Conservation (phyloP, 2,113 vertebrate species). For the Melanotaenia duboulayi region DNA sequence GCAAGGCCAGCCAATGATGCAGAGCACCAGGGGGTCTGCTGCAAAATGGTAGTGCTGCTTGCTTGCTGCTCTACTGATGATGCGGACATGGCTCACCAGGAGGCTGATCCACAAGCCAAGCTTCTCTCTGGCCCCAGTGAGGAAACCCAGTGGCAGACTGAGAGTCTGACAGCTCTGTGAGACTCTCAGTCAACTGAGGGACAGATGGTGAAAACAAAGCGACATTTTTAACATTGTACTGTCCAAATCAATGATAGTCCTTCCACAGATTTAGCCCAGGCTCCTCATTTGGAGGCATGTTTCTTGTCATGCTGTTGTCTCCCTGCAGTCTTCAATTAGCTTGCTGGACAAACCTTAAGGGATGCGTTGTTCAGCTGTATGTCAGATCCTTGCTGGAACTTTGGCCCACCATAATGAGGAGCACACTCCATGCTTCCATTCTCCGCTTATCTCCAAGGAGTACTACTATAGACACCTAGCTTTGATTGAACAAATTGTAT, state of each 20-base stretch:
- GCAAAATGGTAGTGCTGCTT: conserved; percentile 35
- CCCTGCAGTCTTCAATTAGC: conserved; percentile 48
- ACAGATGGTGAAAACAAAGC: conserved; percentile 27
- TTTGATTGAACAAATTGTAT: conserved; percentile 23
- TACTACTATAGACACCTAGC: neutral
- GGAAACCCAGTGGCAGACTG: conserved; percentile 18
- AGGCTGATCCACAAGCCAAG: conserved; percentile 43
- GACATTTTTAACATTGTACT: conserved; percentile 12
- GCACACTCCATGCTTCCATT: conserved; percentile 11
- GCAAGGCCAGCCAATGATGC: conserved; percentile 31
- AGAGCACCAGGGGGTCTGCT: conserved; percentile 44
- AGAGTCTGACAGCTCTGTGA: conserved; percentile 38
- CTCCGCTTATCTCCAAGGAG: conserved; percentile 31
- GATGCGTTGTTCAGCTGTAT: conserved; percentile 31
- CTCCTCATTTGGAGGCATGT: conserved; percentile 20
- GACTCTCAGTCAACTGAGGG: conserved; percentile 20
- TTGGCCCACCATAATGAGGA: conserved; percentile 16
- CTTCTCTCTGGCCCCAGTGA: conserved; percentile 26
- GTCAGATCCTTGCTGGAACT: conserved; percentile 27
- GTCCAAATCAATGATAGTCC: conserved; percentile 17
- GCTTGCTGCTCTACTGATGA: conserved; percentile 45
- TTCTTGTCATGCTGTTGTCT: conserved; percentile 44
- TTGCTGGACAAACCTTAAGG: conserved; percentile 13
- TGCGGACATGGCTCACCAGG: conserved; percentile 50
- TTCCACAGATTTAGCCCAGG: conserved; percentile 18